phyloP scores from a whole-genome alignment of 1,140 invertebrate genomes.

The Diorhabda sublineata region DNA sequence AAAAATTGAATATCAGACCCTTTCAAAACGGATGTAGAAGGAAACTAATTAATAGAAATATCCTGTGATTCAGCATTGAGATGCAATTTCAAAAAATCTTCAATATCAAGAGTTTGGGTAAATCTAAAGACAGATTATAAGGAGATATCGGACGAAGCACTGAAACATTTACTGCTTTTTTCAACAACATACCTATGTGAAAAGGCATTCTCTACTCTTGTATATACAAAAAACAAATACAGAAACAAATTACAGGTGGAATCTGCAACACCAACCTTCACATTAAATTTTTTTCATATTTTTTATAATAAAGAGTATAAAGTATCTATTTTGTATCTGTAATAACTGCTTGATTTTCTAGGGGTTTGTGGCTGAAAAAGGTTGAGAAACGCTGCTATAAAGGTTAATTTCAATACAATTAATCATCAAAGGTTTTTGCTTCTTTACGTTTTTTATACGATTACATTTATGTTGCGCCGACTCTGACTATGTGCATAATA shows the following conservation, averaged over 20 bases:
- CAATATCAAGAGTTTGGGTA: background rate
- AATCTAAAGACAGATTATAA: background rate
- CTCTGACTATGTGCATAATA: too few species aligned
- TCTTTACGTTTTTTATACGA: too few species aligned
- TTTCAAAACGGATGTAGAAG: background rate
- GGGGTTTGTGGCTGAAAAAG: background rate
- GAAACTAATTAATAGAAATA: background rate
- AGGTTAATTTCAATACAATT: too few species aligned
- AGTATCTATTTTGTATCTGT: background rate
- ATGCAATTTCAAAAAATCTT: too few species aligned
- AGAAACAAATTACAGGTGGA: background rate
- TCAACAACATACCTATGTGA: background rate
- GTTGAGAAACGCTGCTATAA: background rate
- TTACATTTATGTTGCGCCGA: too few species aligned
- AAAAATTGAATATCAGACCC: too few species aligned
- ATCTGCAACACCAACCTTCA: background rate
- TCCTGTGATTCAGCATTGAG: background rate
- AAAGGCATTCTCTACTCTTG: slow-evolving; percentile 4
- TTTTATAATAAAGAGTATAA: background rate
- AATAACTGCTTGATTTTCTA: background rate
- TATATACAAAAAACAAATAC: slow-evolving; percentile 6
- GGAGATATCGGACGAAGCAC: background rate
- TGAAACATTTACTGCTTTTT: slow-evolving; percentile 6
- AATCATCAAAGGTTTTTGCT: too few species aligned
- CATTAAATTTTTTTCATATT: background rate